Evolutionary conservation across 1,140 invertebrate genomes (phyloP).

Genomic region (Teleopsis dalmanni): DNA sequence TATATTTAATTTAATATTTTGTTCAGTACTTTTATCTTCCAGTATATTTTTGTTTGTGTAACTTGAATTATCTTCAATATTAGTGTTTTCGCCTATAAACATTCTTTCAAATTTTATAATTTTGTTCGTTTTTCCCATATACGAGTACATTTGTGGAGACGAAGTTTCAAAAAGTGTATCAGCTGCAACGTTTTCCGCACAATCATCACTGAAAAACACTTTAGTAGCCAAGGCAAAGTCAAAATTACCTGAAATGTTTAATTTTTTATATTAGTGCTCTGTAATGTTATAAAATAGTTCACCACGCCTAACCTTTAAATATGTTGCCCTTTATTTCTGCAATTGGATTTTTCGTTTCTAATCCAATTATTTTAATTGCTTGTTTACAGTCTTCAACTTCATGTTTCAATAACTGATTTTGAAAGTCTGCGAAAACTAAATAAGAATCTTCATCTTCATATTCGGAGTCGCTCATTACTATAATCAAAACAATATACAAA

Average conservation of each 20-base stretch:
- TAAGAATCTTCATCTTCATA: slow-evolving; percentile 35
- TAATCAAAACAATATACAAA: no score
- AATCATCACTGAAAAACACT: slow-evolving; percentile 48
- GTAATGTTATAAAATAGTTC: neutral
- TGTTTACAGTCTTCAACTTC: slow-evolving; percentile 28
- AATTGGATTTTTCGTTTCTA: slow-evolving; percentile 49
- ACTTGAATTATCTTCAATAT: neutral
- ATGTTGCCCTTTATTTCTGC: slow-evolving; percentile 51
- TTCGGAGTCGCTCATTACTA: slow-evolving; percentile 37
- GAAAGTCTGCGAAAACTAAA: slow-evolving; percentile 38
- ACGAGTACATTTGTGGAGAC: slow-evolving; percentile 42
- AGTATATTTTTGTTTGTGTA: neutral
- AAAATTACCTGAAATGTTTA: slow-evolving; percentile 40
- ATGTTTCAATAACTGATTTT: slow-evolving; percentile 29
- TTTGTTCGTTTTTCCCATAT: slow-evolving; percentile 48
- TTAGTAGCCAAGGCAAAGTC: slow-evolving; percentile 48
- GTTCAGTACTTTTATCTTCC: neutral
- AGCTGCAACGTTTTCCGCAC: slow-evolving; percentile 34
- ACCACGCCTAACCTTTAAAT: slow-evolving; percentile 23
- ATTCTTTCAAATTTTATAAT: slow-evolving; percentile 48
- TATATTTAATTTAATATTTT: slow-evolving; percentile 8
- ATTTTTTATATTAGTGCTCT: neutral
- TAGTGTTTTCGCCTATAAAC: slow-evolving; percentile 38
- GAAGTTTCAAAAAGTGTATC: slow-evolving; percentile 47
- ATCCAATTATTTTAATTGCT: slow-evolving; percentile 45